Conservation (phyloP, 2,888 invertebrate genomes). For the Himalopsyche kuldschensis region DNA sequence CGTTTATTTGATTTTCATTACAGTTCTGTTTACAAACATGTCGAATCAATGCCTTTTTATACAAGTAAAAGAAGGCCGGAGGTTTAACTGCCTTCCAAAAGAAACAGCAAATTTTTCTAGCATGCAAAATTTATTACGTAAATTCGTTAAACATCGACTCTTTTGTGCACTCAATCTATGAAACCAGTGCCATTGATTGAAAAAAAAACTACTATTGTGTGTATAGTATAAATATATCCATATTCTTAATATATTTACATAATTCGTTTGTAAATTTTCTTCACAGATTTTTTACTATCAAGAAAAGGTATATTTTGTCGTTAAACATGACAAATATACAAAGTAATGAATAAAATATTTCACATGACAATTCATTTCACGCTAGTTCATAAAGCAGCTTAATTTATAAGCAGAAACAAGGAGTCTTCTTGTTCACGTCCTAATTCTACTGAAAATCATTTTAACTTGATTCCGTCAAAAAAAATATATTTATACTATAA, state of each 20-base stretch:
- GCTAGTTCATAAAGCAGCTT: too few species aligned
- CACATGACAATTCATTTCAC: too few species aligned
- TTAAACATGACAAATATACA: too few species aligned
- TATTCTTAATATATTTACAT: background rate
- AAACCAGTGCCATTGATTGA: background rate
- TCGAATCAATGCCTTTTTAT: background rate
- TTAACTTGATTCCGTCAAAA: too few species aligned
- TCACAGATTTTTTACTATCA: too few species aligned
- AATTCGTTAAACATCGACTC: background rate
- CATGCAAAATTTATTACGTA: background rate
- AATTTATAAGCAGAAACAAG: too few species aligned
- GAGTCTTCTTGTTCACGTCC: too few species aligned
- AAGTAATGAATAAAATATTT: too few species aligned
- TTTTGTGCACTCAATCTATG: background rate
- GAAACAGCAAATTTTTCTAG: background rate
- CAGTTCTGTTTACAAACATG: background rate
- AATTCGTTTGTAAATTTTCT: too few species aligned
- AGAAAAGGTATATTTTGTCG: too few species aligned
- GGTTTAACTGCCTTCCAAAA: background rate
- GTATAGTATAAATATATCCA: background rate
- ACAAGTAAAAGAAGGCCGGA: background rate
- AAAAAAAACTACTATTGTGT: background rate
- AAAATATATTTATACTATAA: too few species aligned
- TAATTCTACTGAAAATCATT: too few species aligned
- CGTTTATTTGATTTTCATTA: conserved; percentile 1